Evolutionary conservation across 1,140 invertebrate genomes (phyloP).

Genomic region (Bombus affinis): DNA sequence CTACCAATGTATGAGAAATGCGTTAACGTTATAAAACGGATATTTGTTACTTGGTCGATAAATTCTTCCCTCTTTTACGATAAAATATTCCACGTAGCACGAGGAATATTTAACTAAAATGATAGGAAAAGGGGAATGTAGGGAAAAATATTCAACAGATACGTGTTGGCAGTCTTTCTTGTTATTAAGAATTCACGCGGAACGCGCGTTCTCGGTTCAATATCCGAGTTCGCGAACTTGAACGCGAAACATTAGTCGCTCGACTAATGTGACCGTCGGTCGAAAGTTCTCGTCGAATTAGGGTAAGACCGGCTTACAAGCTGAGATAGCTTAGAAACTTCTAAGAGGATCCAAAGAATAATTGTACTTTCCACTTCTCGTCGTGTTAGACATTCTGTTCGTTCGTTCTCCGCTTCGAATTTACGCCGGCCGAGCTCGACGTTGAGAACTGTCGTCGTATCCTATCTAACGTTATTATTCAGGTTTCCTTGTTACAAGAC

Average conservation of each 20-base stretch:
- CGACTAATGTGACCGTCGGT: conserved; percentile 31
- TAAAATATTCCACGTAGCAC: not conserved
- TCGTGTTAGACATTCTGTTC: not conserved
- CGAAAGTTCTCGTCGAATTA: conserved; percentile 37
- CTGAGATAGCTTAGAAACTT: conserved; percentile 52
- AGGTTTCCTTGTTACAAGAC: not conserved
- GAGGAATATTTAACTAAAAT: not conserved
- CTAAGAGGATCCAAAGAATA: conserved; percentile 57
- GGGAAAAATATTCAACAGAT: too few species aligned
- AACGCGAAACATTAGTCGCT: conserved; percentile 21
- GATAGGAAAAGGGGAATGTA: not conserved
- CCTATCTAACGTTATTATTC: not conserved
- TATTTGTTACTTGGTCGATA: not conserved
- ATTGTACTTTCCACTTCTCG: conserved; percentile 41
- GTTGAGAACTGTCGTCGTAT: not conserved
- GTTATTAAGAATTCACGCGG: not conserved
- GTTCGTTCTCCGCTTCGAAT: conserved; percentile 7
- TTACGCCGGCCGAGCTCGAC: not conserved
- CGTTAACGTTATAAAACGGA: not conserved
- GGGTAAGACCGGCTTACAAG: conserved; percentile 46
- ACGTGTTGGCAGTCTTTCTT: not conserved
- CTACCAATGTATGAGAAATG: not conserved
- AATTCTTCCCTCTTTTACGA: not conserved
- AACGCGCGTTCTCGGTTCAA: not conserved
- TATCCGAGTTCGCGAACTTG: conserved; percentile 10